Percentiles rank a stretch among this genome's conserved stretches.
These are phyloP conservation scores for Strongylocentrotus purpuratus DNA, from an alignment of 35 echinoderm and acorn worm species.

Conservation along the genomic window DNA sequence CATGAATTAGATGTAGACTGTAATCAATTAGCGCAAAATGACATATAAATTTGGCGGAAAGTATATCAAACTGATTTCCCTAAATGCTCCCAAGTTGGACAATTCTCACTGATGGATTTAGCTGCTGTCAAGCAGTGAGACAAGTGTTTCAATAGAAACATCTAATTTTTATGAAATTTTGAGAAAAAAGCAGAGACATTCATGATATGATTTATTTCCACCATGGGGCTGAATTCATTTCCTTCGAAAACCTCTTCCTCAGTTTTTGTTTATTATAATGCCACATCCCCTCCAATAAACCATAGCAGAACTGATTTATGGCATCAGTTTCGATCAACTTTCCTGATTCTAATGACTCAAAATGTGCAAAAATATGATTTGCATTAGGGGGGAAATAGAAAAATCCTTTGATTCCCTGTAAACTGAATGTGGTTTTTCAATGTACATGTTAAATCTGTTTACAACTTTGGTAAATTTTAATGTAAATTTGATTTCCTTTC, in stretches of 20 bases:
- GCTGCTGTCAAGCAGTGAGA: background rate
- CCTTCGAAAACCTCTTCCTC: background rate
- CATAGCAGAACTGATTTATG: background rate
- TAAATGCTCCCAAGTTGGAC: background rate
- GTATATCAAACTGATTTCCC: background rate
- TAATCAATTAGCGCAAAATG: no score
- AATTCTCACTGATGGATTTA: background rate
- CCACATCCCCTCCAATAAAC: background rate
- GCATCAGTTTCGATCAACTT: background rate
- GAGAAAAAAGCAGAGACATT: background rate
- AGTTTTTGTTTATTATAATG: background rate
- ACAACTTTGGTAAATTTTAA: no score
- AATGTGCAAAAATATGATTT: no score
- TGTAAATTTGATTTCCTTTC: background rate
- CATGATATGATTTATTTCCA: background rate
- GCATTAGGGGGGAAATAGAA: no score
- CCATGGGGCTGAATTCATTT: background rate
- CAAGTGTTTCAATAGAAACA: background rate
- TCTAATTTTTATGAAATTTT: background rate
- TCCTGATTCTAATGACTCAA: no score
- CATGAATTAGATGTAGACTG: no score
- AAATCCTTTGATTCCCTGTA: no score
- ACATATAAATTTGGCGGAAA: no score
- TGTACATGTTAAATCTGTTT: no score
- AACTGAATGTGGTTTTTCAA: no score